phyloP scores from a whole-genome alignment of 2,888 invertebrate species.

The Sphaerophoria rueppellii region DNA sequence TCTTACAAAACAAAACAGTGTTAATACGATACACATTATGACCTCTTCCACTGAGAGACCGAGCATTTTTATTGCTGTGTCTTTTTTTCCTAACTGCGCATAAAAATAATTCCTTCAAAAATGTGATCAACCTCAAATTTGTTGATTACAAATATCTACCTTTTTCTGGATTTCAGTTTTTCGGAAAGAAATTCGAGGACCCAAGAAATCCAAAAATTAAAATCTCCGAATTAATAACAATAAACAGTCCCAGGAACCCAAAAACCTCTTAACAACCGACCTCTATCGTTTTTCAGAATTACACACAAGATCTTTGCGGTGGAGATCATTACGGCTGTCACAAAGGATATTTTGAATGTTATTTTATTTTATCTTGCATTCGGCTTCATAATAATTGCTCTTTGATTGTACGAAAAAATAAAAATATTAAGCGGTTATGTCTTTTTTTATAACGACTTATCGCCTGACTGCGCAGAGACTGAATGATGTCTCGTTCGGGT shows the following conservation, averaged over 20 bases:
- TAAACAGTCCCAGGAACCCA: constrained; percentile 3
- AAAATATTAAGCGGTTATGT: constrained; percentile 7
- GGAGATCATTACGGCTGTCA: constrained; percentile 34
- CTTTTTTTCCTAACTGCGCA: neutral
- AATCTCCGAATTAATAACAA: neutral
- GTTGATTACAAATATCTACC: neutral
- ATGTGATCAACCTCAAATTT: constrained; percentile 10
- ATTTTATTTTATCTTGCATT: constrained; percentile 39
- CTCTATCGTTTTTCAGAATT: neutral
- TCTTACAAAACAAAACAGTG: neutral
- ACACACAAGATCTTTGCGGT: neutral
- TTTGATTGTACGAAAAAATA: constrained; percentile 8
- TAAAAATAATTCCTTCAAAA: constrained; percentile 6
- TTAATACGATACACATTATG: neutral
- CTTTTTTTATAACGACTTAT: constrained; percentile 24
- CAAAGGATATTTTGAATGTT: constrained; percentile 25
- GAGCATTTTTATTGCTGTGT: neutral
- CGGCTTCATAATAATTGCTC: constrained; percentile 23
- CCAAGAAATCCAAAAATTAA: neutral
- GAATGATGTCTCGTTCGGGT: constrained; percentile 40
- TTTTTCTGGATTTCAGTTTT: neutral
- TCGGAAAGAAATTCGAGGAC: neutral
- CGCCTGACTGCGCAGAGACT: constrained; percentile 28
- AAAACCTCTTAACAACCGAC: neutral
- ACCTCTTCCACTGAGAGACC: neutral